Evolutionary conservation across 1,140 invertebrate species (phyloP).

Genomic region (Drosophila saltans): DNA sequence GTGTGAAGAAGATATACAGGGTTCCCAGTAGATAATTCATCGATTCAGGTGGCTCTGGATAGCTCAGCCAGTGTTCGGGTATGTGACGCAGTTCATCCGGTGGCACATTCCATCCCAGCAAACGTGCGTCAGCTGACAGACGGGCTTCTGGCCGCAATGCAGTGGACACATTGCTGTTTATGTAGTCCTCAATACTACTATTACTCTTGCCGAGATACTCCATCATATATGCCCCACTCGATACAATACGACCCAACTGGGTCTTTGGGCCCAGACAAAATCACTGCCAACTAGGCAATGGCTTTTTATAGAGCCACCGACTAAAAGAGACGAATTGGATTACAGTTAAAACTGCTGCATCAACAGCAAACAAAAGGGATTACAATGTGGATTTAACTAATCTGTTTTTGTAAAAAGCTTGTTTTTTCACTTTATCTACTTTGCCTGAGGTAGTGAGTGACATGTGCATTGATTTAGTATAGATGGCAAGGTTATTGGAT

Average conservation of each 20-base stretch:
- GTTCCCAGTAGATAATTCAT: conserved; percentile 93
- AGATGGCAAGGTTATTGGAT: conserved; percentile 24
- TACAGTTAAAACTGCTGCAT: conserved; percentile 30
- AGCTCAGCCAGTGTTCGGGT: conserved; percentile 92
- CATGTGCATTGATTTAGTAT: conserved; percentile 57
- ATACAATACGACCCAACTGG: conserved; percentile 23
- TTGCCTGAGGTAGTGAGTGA: conserved; percentile 41
- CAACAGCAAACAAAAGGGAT: conserved; percentile 38
- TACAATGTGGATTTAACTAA: conserved; percentile 62
- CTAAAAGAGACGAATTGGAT: conserved; percentile 54
- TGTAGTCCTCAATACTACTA: conserved; percentile 24
- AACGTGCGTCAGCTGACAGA: conserved; percentile 77
- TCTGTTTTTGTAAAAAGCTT: conserved; percentile 42
- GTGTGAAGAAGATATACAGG: conserved; percentile 91
- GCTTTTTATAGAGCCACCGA: conserved; percentile 53
- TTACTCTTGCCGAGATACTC: conserved; percentile 32
- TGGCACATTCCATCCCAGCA: conserved; percentile 91
- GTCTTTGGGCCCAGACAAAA: conserved; percentile 68
- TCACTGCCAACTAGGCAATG: conserved; percentile 26
- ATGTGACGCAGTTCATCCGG: conserved; percentile 90
- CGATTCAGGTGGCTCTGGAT: conserved; percentile 91
- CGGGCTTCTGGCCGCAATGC: conserved; percentile 66
- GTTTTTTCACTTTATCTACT: not conserved
- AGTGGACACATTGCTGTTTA: conserved; percentile 65
- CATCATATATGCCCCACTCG: conserved; percentile 36